Percentiles rank a stretch among this genome's conserved stretches.
Evolutionary conservation across 2,888 invertebrate genomes (phyloP).

Genomic region (Macrosoma leucophasiata): DNA sequence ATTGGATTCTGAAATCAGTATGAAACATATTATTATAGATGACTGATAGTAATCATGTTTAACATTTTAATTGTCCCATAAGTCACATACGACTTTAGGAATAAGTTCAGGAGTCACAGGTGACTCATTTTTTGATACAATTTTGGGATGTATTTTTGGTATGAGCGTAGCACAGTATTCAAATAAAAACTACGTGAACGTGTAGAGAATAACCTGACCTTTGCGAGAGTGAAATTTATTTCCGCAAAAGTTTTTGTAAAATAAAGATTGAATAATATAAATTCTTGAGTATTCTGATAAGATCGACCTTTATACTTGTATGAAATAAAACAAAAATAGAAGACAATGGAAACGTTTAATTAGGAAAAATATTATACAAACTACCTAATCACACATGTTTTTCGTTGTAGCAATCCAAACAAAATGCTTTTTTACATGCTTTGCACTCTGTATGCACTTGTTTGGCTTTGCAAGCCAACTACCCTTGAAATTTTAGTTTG

Average conservation of each 20-base stretch:
- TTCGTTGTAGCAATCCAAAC: slow-evolving; percentile 3
- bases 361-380: not conserved
- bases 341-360: slow-evolving; percentile 1
- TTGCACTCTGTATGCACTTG: slow-evolving; percentile 3
- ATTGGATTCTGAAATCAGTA: slow-evolving; percentile 35
- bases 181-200: slow-evolving; percentile 2
- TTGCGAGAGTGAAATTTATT: not conserved
- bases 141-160: slow-evolving; percentile 1
- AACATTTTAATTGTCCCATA: slow-evolving; percentile 5
- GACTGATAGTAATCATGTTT: too few species aligned
- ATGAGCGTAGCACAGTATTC: not conserved
- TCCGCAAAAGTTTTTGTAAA: not conserved
- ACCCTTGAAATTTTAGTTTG: slow-evolving; percentile 1
- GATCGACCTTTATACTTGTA: not conserved
- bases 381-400: not conserved
- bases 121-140: slow-evolving; percentile 2
- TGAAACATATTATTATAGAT: too few species aligned
- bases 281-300: too few species aligned
- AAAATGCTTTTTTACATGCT: slow-evolving; percentile 2
- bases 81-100: slow-evolving; percentile 7
- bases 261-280: not conserved
- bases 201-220: not conserved
- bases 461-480: slow-evolving; percentile 1
- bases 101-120: slow-evolving; percentile 7
- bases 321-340: slow-evolving; percentile 1